Conservation (phyloP, 2,888 invertebrate genomes). For the Harmothoe impar region DNA sequence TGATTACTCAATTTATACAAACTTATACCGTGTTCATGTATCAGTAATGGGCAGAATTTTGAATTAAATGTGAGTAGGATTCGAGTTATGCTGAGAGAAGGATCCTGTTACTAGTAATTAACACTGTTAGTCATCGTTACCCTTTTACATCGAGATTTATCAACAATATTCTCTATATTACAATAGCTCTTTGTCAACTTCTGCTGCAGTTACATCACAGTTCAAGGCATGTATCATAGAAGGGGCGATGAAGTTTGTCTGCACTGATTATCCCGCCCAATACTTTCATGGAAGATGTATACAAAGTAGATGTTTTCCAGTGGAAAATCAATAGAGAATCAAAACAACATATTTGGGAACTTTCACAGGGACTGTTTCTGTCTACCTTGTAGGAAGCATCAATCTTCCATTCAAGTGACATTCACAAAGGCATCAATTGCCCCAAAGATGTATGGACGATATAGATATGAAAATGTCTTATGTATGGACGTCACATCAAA, state of each 20-base stretch:
- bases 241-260: not conserved
- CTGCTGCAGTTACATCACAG: constrained; percentile 62
- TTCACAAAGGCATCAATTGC: not conserved
- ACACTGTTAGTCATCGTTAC: constrained; percentile 16
- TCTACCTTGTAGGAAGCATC: not conserved
- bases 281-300: constrained; percentile 11
- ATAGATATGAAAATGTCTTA: not conserved
- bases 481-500: not conserved
- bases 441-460: constrained; percentile 5
- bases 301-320: too few species aligned
- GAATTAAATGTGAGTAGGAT: too few species aligned
- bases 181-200: not conserved
- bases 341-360: constrained; percentile 10
- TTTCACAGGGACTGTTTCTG: not conserved
- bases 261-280: not conserved
- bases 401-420: not conserved
- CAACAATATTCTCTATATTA: constrained; percentile 17
- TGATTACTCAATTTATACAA: too few species aligned
- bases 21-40: too few species aligned
- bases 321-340: not conserved
- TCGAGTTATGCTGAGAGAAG: too few species aligned
- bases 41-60: too few species aligned
- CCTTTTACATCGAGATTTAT: constrained; percentile 16
- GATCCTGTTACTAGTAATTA: not conserved
- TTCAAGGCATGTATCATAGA: constrained; percentile 37